Conservation (phyloP, 2,113 vertebrate genomes). For the Aptenodytes forsteri region DNA sequence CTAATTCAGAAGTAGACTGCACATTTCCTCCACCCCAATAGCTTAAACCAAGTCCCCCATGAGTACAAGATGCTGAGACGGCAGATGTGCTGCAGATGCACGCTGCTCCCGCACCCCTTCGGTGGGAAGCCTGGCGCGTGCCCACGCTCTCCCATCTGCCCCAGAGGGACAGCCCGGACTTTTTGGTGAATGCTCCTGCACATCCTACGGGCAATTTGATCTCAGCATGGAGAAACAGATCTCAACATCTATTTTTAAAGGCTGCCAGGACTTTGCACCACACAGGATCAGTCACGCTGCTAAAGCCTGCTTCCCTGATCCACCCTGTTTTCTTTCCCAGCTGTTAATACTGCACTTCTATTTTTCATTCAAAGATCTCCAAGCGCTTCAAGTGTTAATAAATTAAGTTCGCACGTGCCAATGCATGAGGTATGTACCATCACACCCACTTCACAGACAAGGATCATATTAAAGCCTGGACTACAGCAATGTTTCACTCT, state of each 20-base stretch:
- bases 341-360: background rate
- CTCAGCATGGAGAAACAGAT: background rate
- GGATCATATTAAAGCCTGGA: rapidly evolving
- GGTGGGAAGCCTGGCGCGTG: rapidly evolving
- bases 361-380: background rate
- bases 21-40: rapidly evolving
- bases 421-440: rapidly evolving
- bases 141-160: background rate
- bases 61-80: rapidly evolving
- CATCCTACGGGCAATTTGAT: rapidly evolving
- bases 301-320: background rate
- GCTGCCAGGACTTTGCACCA: background rate
- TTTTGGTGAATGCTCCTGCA: background rate
- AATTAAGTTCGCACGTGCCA: background rate
- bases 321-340: background rate
- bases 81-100: background rate
- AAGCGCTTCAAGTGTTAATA: rapidly evolving
- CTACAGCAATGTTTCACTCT: rapidly evolving
- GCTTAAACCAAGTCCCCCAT: too few relatives aligned
- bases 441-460: too few relatives aligned
- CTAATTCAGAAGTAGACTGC: background rate
- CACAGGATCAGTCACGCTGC: rapidly evolving
- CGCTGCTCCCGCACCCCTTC: background rate
- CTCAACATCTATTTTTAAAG: background rate
- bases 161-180: background rate